A percentile compares a stretch with the other conserved stretches of the same genome.
These are phyloP conservation scores for Distichodus sexfasciatus DNA, from an alignment of 2,797 vertebrate species.

Conservation along the genomic window DNA sequence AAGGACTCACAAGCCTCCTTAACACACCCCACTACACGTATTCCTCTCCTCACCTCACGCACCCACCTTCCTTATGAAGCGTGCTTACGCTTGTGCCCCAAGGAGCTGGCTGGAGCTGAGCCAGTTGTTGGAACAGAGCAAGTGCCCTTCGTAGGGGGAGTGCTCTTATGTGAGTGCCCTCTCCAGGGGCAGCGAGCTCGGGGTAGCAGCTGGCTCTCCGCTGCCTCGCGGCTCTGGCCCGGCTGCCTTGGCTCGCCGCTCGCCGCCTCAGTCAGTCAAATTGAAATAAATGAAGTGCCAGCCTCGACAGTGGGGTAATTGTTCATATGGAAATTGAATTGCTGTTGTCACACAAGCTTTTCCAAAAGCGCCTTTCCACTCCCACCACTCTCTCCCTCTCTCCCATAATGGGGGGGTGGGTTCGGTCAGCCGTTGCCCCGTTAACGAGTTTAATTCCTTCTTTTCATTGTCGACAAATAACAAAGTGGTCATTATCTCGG, in stretches of 20 bases:
- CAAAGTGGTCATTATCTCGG: constrained; percentile 18
- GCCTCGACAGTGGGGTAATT: constrained; percentile 72
- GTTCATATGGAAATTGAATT: constrained; percentile 79
- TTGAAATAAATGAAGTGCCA: constrained; percentile 82
- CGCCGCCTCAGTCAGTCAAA: constrained; percentile 70
- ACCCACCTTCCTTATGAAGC: neutral
- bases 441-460: constrained; percentile 10
- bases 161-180: constrained; percentile 14
- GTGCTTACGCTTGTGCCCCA: neutral
- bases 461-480: constrained; percentile 30
- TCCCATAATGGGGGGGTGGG: neutral
- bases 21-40: neutral
- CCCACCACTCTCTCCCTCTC: constrained; percentile 51
- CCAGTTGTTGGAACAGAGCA: constrained; percentile 33
- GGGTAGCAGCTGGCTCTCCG: constrained; percentile 61
- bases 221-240: constrained; percentile 46
- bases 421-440: neutral
- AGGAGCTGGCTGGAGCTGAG: neutral
- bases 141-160: neutral
- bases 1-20: neutral
- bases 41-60: neutral
- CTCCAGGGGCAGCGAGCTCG: constrained; percentile 54
- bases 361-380: constrained; percentile 56
- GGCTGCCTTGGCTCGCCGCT: constrained; percentile 49
- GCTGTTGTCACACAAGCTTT: constrained; percentile 63